These are phyloP conservation scores for Hormaphis cornu DNA, from an alignment of 1,140 invertebrate genomes.

Conservation along the genomic window DNA sequence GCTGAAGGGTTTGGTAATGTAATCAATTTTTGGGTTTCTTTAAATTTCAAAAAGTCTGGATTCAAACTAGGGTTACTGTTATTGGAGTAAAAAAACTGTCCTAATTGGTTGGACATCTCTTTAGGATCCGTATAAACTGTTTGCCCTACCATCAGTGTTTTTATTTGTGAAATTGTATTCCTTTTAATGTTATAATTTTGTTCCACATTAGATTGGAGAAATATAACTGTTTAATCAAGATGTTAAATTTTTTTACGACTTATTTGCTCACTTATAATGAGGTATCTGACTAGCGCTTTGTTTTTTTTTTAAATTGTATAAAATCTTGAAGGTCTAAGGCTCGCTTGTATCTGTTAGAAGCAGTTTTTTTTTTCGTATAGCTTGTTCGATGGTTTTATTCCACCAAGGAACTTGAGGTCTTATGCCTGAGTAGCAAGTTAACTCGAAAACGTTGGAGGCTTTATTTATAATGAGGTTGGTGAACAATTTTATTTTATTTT, in stretches of 20 bases:
- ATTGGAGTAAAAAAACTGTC: neutral
- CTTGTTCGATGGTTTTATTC: neutral
- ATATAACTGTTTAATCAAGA: neutral
- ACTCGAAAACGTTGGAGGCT: neutral
- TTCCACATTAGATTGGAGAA: too few relatives aligned
- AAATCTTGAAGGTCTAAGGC: neutral
- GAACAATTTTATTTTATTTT: neutral
- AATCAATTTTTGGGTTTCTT: neutral
- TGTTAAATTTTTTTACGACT: neutral
- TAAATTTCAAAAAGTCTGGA: neutral
- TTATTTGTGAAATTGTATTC: neutral
- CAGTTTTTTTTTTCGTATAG: constrained; percentile 1
- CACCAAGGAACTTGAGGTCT: constrained; percentile 7
- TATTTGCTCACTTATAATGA: neutral
- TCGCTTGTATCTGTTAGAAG: neutral
- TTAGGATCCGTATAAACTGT: neutral
- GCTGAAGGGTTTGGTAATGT: neutral
- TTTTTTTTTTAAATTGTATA: neutral
- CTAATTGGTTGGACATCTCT: neutral
- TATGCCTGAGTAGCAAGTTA: neutral
- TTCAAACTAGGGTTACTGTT: neutral
- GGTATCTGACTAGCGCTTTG: neutral
- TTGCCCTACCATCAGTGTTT: neutral
- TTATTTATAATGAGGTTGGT: neutral
- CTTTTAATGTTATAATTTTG: neutral